phyloP scores from a whole-genome alignment of 2,888 invertebrate species.

The Mystacides longicornis region DNA sequence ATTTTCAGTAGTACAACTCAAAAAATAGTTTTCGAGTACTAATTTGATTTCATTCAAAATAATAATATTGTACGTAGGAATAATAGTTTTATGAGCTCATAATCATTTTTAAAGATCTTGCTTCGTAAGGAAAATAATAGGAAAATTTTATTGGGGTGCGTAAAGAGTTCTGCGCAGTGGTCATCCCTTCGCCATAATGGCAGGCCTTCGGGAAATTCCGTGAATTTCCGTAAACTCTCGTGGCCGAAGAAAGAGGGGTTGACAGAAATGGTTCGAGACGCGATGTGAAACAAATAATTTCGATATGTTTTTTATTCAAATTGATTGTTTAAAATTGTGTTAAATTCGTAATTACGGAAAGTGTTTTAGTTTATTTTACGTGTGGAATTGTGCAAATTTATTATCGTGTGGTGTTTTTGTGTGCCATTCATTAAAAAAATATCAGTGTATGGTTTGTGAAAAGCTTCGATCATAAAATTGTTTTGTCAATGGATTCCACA shows the following conservation, averaged over 20 bases:
- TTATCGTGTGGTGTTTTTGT: conserved; percentile 1
- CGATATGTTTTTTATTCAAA: too few relatives aligned
- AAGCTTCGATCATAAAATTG: conserved; percentile 15
- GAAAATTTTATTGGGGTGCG: not conserved
- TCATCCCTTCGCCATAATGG: conserved; percentile 10
- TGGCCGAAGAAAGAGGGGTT: not conserved
- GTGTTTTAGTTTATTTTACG: not conserved
- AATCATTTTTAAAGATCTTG: not conserved
- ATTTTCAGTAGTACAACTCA: too few relatives aligned
- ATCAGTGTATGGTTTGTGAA: conserved; percentile 4
- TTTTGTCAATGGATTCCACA: conserved; percentile 22
- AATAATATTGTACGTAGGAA: too few relatives aligned
- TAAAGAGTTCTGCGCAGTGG: conserved; percentile 1
- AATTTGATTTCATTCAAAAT: too few relatives aligned
- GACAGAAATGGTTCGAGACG: conserved; percentile 20
- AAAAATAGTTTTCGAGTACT: too few relatives aligned
- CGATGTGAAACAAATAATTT: too few relatives aligned
- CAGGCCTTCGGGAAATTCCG: conserved; percentile 14
- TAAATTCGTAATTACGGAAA: not conserved
- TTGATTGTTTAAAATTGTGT: too few relatives aligned
- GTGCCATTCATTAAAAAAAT: conserved; percentile 1
- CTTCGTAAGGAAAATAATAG: not conserved
- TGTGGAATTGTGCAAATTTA: not conserved
- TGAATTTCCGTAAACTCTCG: conserved; percentile 12
- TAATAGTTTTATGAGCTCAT: too few relatives aligned